Conservation (phyloP, 2,113 vertebrate genomes). For the Balaenoptera acutorostrata region DNA sequence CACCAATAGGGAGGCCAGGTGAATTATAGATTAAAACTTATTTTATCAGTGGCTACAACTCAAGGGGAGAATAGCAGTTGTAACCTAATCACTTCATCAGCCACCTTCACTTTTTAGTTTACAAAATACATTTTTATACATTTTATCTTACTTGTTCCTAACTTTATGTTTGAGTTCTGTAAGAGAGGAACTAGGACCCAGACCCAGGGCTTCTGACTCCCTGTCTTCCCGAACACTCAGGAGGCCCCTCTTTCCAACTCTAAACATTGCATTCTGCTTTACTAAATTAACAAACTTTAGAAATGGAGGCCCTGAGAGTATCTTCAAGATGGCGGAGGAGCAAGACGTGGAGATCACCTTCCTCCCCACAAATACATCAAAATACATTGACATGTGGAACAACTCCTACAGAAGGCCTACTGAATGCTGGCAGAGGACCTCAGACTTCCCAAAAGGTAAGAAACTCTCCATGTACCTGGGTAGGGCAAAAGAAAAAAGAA, state of each 20-base stretch:
- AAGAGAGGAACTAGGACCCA: neutral
- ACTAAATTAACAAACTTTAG: neutral
- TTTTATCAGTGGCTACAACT: neutral
- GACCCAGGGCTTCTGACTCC: neutral
- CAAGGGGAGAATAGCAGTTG: neutral
- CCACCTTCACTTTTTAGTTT: neutral
- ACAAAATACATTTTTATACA: neutral
- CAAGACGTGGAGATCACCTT: too few species aligned
- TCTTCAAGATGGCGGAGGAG: too few species aligned
- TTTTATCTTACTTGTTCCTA: neutral
- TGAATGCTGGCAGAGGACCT: too few species aligned
- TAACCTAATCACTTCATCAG: neutral
- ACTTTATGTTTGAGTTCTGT: neutral
- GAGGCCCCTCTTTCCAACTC: neutral
- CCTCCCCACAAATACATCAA: too few species aligned
- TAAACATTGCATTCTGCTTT: neutral
- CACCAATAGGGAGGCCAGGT: neutral
- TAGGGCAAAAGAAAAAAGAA: too few species aligned
- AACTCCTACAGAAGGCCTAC: too few species aligned
- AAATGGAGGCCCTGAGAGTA: neutral
- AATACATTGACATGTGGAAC: too few species aligned
- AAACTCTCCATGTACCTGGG: too few species aligned
- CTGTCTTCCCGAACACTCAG: neutral
- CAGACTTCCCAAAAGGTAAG: too few species aligned
- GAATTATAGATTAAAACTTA: neutral